Evolutionary conservation across 2,797 vertebrate genomes (phyloP), one percentile per base, ranked within the genome.

Genomic region (Anguilla megastoma): DNA sequence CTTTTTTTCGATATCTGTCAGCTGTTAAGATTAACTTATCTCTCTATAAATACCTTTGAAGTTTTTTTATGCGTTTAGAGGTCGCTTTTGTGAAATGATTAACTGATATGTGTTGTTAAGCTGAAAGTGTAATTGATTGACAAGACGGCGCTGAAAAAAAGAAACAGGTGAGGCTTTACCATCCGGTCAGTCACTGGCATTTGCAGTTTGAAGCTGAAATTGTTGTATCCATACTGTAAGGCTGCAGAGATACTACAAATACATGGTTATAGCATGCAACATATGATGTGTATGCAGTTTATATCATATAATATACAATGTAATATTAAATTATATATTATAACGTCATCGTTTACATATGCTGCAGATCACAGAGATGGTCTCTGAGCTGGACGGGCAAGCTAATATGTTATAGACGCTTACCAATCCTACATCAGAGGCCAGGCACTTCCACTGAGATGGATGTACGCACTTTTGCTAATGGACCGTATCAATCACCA

Each of bases 81-180:
- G 87, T 90, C 89, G 83, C 87, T 89, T 88, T 87, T 86, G 89
- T 90, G 88, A 86, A 91, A 91, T 91, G 88, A 93, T 91, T 91
- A 90, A 92, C 92, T 87, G 88, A 89, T 88, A 89, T 91, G 91
- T 89, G 88, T 89, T 52, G 84, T 45, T 71, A 86, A 89, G 88
- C 88, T 90, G 91, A 79, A 89, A 89, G 91, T 89, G 92, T 93
- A 89, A 93, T 92, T 92, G 90, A 93, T 92, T 91, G 91, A 93
- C 90, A 87, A 91, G 89, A 90, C 90, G 89, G 90, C 89, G 60
- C 90, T 87, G 89, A 86, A 82, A 85, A 83, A 60, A 27, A 58
- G 3, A 56, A 30, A 3, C 21, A 36, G 63, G 48, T 6, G 10
- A 30, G 33, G 36, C 48, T 86, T 85, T 85, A 56, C 48, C 50